These are phyloP conservation scores for Plagodis dolabraria DNA, from an alignment of 2,888 invertebrate genomes.

Conservation along the genomic window DNA sequence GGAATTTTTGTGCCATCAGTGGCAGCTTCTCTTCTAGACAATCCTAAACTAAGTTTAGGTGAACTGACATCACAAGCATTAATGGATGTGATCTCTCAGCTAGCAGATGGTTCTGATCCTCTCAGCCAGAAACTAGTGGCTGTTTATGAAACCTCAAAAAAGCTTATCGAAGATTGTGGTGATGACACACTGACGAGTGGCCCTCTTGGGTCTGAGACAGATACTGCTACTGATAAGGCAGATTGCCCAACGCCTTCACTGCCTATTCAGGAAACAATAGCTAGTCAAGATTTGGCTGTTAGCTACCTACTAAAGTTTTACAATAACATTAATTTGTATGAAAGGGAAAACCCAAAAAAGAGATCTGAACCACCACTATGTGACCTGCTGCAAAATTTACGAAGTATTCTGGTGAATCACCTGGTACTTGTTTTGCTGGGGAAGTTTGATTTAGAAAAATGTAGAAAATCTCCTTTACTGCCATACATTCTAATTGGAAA, in stretches of 20 bases:
- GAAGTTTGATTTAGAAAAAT: conserved; percentile 79
- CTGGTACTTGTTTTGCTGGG: conserved; percentile 86
- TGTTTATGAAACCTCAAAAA: conserved; percentile 71
- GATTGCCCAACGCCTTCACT: conserved; percentile 77
- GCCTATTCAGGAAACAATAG: conserved; percentile 70
- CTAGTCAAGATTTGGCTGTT: conserved; percentile 73
- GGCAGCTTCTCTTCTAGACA: conserved; percentile 82
- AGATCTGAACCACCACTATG: conserved; percentile 90
- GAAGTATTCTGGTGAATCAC: conserved; percentile 82
- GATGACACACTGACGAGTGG: conserved; percentile 68
- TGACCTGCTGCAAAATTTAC: conserved; percentile 85
- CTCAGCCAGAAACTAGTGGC: conserved; percentile 80
- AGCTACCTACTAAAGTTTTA: conserved; percentile 84
- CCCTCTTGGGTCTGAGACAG: conserved; percentile 62
- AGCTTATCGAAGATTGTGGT: conserved; percentile 75
- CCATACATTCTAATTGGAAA: conserved; percentile 88
- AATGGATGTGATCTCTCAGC: conserved; percentile 87
- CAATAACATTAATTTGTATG: conserved; percentile 89
- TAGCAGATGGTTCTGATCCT: conserved; percentile 84
- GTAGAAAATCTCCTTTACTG: conserved; percentile 86
- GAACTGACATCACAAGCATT: conserved; percentile 87
- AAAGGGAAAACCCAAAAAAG: conserved; percentile 90
- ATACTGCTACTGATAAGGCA: conserved; percentile 58
- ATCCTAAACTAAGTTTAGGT: conserved; percentile 73
- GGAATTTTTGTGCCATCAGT: conserved; percentile 85